Percentiles rank a stretch among this genome's conserved stretches.
These are phyloP conservation scores for Oncorhynchus keta DNA, from an alignment of 2,113 vertebrate species.

Conservation along the genomic window DNA sequence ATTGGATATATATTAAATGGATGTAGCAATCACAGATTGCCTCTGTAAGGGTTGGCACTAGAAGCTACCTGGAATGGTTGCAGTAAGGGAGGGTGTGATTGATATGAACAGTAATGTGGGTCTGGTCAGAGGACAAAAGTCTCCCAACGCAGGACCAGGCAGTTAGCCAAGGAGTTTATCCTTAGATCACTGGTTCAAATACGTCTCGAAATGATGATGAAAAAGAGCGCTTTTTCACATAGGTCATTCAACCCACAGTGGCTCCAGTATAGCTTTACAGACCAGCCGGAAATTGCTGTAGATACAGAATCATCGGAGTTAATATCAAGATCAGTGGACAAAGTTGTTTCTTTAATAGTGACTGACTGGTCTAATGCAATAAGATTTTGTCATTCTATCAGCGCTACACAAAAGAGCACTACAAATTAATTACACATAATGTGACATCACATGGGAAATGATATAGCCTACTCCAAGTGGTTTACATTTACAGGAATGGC, in stretches of 20 bases:
- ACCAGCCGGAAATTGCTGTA: no score
- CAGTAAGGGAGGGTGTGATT: neutral
- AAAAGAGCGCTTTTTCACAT: no score
- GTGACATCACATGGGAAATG: no score
- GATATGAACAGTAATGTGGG: conserved; percentile 1
- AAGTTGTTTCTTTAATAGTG: neutral
- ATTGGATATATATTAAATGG: no score
- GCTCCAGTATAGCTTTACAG: no score
- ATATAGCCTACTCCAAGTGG: no score
- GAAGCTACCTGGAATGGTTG: neutral
- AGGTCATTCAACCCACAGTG: no score
- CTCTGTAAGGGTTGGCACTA: conserved; percentile 6
- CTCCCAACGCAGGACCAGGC: conserved; percentile 12
- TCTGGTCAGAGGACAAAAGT: conserved; percentile 29
- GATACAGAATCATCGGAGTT: no score
- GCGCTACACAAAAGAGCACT: no score
- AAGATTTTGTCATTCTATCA: no score
- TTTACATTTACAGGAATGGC: neutral
- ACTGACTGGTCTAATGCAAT: neutral
- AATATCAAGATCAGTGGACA: neutral
- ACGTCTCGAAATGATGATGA: no score
- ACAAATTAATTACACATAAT: no score
- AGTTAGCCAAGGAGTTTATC: conserved; percentile 16
- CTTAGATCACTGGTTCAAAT: neutral
- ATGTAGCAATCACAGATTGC: conserved; percentile 7